phyloP scores from a whole-genome alignment of 2,888 invertebrate species.

The Molorchus minor region DNA sequence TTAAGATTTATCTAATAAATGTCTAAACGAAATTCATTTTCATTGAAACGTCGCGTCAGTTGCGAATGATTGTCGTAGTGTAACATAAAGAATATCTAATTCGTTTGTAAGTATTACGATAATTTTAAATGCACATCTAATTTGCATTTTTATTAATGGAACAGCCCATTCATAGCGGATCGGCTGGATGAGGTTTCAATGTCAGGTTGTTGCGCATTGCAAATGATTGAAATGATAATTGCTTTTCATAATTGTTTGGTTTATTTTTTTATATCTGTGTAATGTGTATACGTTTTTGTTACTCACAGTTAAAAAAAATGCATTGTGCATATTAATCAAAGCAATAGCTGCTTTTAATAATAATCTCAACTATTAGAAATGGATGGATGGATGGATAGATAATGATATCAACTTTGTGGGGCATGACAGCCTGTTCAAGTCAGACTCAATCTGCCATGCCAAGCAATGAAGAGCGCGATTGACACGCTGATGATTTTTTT shows the following conservation, averaged over 20 bases:
- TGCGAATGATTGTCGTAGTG: background rate
- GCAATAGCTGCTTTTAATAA: background rate
- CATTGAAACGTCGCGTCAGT: background rate
- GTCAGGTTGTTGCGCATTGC: constrained; percentile 16
- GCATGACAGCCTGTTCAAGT: too few relatives aligned
- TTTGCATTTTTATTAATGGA: constrained; percentile 18
- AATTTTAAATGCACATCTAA: constrained; percentile 16
- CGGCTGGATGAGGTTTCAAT: constrained; percentile 18
- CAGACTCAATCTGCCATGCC: too few relatives aligned
- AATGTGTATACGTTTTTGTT: background rate
- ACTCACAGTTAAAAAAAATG: constrained; percentile 2
- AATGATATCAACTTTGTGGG: too few relatives aligned
- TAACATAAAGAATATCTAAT: constrained; percentile 2
- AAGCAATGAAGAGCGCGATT: too few relatives aligned
- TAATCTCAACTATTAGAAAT: too few relatives aligned
- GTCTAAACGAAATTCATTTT: background rate
- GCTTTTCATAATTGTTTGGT: constrained; percentile 13
- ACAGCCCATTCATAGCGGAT: constrained; percentile 10
- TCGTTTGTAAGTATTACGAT: background rate
- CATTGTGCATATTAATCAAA: background rate
- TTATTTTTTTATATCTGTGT: constrained; percentile 7
- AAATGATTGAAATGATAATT: constrained; percentile 20
- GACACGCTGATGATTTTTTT: too few relatives aligned
- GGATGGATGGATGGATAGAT: too few relatives aligned
- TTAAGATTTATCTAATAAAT: constrained; percentile 5